These are phyloP conservation scores for Drosophila kohkoa DNA, from an alignment of 1,140 invertebrate species.

Conservation along the genomic window DNA sequence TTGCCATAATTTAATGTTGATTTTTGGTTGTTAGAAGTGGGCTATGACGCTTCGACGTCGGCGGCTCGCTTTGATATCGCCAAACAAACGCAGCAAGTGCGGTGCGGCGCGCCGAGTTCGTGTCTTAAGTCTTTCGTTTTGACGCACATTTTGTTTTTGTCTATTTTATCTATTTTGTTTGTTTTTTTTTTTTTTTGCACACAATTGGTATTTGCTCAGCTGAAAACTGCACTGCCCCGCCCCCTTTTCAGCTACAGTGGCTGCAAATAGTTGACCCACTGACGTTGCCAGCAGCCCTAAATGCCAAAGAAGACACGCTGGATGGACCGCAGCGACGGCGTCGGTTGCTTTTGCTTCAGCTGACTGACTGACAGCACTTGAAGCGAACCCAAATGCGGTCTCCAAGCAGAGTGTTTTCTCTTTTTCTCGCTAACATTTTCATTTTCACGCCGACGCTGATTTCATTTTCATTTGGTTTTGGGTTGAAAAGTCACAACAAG, in stretches of 20 bases:
- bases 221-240: slow-evolving; percentile 13
- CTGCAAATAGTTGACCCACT: slow-evolving; percentile 65
- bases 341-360: background rate
- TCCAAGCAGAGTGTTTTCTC: slow-evolving; percentile 53
- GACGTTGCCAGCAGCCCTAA: slow-evolving; percentile 36
- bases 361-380: slow-evolving; percentile 69
- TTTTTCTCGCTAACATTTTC: slow-evolving; percentile 71
- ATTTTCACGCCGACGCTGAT: slow-evolving; percentile 65
- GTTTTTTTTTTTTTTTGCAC: slow-evolving; percentile 8
- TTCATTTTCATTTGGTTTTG: slow-evolving; percentile 74
- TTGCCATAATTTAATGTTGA: slow-evolving; percentile 80
- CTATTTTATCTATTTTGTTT: slow-evolving; percentile 5
- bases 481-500: slow-evolving; percentile 73
- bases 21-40: slow-evolving; percentile 76
- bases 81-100: slow-evolving; percentile 62
- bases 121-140: slow-evolving; percentile 72
- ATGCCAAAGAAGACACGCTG: slow-evolving; percentile 25
- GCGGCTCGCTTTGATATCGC: slow-evolving; percentile 51
- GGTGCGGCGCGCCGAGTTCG: slow-evolving; percentile 65
- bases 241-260: background rate
- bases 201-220: slow-evolving; percentile 19
- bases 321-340: background rate
- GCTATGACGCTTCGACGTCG: slow-evolving; percentile 55
- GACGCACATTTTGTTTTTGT: slow-evolving; percentile 10
- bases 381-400: slow-evolving; percentile 43